Conservation (phyloP, 2,797 vertebrate species). For the Sebastes nivosus region DNA sequence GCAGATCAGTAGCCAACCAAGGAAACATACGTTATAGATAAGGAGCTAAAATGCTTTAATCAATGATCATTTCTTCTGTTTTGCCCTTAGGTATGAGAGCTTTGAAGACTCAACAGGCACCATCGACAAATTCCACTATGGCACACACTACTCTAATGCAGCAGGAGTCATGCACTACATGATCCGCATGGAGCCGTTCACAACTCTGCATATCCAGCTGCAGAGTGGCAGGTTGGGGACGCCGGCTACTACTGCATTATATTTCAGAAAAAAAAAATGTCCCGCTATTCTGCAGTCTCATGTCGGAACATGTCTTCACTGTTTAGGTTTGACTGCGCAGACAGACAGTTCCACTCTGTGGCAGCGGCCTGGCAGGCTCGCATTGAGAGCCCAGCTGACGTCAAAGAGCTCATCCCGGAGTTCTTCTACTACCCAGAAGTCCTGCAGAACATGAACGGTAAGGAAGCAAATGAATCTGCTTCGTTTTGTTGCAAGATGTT, state of each 20-base stretch:
- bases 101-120: slow-evolving; percentile 95
- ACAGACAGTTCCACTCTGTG: slow-evolving; percentile 96
- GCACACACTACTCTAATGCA: slow-evolving; percentile 98
- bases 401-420: slow-evolving; percentile 97
- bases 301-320: background rate
- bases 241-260: rapidly evolving
- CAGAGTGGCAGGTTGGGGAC: slow-evolving; percentile 93
- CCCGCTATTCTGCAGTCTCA: background rate
- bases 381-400: slow-evolving; percentile 95
- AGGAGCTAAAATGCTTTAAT: background rate
- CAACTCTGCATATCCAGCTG: slow-evolving; percentile 95
- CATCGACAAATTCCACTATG: slow-evolving; percentile 97
- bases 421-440: slow-evolving; percentile 98
- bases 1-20: background rate
- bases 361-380: slow-evolving; percentile 96
- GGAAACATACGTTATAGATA: background rate
- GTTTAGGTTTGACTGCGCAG: slow-evolving; percentile 93
- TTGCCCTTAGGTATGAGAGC: slow-evolving; percentile 89
- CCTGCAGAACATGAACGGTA: slow-evolving; percentile 94
- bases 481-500: background rate
- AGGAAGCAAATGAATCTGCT: background rate
- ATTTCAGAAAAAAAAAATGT: background rate
- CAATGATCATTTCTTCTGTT: background rate
- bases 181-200: slow-evolving; percentile 97
- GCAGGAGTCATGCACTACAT: slow-evolving; percentile 99